A percentile compares a stretch with the other conserved stretches of the same genome.
Evolutionary conservation across 1,140 invertebrate genomes (phyloP).

Genomic region (Delia radicum): DNA sequence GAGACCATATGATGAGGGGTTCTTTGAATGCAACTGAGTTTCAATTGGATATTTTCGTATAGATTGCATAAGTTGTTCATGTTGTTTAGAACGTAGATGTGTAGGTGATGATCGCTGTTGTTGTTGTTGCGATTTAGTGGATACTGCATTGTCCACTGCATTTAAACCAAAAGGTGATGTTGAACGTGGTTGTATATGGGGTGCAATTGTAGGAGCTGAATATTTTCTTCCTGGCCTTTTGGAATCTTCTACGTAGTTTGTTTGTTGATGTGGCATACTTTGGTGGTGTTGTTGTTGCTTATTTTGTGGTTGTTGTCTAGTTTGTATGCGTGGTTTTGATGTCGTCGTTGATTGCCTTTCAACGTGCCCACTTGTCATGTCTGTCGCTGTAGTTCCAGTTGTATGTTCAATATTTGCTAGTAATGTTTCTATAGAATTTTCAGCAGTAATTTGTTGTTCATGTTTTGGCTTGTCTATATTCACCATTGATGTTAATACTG

Average conservation of each 20-base stretch:
- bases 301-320: neutral
- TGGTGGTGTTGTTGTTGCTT: neutral
- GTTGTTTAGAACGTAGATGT: neutral
- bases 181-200: slow-evolving; percentile 34
- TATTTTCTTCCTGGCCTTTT: slow-evolving; percentile 42
- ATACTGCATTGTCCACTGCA: slow-evolving; percentile 30
- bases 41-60: slow-evolving; percentile 46
- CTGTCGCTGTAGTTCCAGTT: neutral
- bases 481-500: neutral
- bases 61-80: neutral
- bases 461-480: neutral
- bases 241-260: slow-evolving; percentile 21
- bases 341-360: slow-evolving; percentile 18
- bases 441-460: neutral
- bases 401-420: neutral
- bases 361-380: slow-evolving; percentile 9
- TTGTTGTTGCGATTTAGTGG: neutral
- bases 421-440: neutral
- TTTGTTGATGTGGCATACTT: too few species aligned
- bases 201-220: slow-evolving; percentile 46
- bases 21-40: slow-evolving; percentile 33
- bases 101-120: neutral
- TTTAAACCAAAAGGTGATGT: slow-evolving; percentile 47
- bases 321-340: neutral
- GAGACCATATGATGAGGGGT: slow-evolving; percentile 43